These are phyloP conservation scores for Tolypeutes matacus DNA, from an alignment of 2,797 vertebrate genomes.

Conservation along the genomic window DNA sequence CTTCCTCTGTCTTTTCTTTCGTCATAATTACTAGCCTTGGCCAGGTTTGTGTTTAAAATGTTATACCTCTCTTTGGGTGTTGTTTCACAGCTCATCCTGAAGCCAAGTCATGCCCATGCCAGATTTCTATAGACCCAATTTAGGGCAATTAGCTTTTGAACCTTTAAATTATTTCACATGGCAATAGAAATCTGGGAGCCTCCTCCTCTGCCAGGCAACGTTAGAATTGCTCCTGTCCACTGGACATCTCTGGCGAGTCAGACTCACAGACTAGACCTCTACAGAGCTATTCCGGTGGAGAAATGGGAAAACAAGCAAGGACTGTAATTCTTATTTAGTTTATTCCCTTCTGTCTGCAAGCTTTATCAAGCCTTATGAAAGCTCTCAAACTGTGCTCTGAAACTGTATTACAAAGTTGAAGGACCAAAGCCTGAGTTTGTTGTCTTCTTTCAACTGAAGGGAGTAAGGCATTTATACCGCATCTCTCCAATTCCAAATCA, in stretches of 20 bases:
- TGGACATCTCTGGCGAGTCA: not conserved
- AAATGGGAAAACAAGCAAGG: conserved; percentile 17
- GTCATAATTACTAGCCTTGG: not conserved
- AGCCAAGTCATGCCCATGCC: conserved; percentile 9
- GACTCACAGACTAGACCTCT: not conserved
- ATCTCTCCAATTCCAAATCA: not conserved
- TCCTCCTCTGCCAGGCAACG: not conserved
- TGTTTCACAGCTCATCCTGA: conserved; percentile 5
- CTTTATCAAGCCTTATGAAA: not conserved
- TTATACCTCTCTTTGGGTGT: not conserved
- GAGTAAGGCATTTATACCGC: not conserved
- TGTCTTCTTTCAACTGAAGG: not conserved
- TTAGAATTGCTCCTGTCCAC: conserved; percentile 12
- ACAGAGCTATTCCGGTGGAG: not conserved
- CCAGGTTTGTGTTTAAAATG: not conserved
- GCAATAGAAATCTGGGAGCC: conserved; percentile 52
- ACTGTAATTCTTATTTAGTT: not conserved
- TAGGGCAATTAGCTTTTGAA: conserved; percentile 64
- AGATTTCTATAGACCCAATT: conserved; percentile 15
- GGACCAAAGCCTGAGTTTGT: not conserved
- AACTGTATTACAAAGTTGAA: not conserved
- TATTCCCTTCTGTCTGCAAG: not conserved
- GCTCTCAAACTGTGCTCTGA: not conserved
- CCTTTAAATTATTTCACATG: conserved; percentile 40
- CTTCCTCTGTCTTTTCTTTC: not conserved